Conservation (phyloP, 2,113 vertebrate genomes). For the Elaphurus davidianus region DNA sequence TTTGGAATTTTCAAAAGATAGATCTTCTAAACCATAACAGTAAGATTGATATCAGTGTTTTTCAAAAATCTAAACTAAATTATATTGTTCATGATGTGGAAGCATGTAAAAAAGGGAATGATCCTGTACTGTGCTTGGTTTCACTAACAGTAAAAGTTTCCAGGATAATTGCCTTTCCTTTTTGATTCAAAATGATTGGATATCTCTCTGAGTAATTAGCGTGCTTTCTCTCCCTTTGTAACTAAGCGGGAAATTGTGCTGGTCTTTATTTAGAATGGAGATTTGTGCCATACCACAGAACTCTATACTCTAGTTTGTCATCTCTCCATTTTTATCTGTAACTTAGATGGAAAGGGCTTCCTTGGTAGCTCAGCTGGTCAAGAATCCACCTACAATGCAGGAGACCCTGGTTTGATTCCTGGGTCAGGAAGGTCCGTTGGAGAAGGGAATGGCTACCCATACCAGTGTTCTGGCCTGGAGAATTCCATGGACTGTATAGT, state of each 20-base stretch:
- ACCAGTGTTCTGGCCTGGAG: not conserved
- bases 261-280: not conserved
- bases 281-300: not conserved
- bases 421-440: not conserved
- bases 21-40: not conserved
- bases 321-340: not conserved
- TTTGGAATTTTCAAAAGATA: not conserved
- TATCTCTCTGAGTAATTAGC: not conserved
- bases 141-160: not conserved
- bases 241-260: not conserved
- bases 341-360: not conserved
- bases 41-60: not conserved
- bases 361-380: not conserved
- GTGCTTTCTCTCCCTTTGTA: not conserved
- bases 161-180: not conserved
- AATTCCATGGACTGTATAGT: not conserved
- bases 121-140: not conserved
- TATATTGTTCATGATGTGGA: not conserved
- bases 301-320: not conserved
- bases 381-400: not conserved
- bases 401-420: not conserved
- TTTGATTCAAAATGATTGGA: not conserved
- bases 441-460: not conserved
- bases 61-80: not conserved
- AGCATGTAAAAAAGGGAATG: not conserved